Evolutionary conservation across 2,797 vertebrate species (phyloP).

Genomic region (Oreochromis grahami): DNA sequence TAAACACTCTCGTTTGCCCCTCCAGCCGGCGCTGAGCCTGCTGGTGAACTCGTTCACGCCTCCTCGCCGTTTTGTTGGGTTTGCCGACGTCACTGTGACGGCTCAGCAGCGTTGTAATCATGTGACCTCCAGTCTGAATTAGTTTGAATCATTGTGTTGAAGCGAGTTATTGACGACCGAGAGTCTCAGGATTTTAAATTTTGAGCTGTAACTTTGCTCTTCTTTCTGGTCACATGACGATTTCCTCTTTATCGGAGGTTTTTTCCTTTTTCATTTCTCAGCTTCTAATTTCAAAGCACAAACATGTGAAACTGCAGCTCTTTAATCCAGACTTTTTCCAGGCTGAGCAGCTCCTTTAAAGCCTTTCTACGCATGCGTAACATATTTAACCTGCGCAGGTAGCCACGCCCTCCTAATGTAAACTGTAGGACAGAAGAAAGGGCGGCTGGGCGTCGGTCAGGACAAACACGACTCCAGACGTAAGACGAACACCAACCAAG

Average conservation of each 20-base stretch:
- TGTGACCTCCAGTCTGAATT: background rate
- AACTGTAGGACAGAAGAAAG: conserved; percentile 1
- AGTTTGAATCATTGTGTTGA: background rate
- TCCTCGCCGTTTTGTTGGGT: accelerated
- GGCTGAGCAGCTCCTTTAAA: background rate
- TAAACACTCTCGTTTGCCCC: background rate
- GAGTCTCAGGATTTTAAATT: background rate
- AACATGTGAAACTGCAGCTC: background rate
- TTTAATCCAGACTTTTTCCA: background rate
- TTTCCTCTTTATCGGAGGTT: background rate
- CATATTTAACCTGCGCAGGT: background rate
- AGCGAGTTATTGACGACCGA: background rate
- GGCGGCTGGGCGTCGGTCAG: background rate
- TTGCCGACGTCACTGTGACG: background rate
- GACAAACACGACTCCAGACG: background rate
- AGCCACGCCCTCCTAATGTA: conserved; percentile 14
- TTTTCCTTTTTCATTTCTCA: background rate
- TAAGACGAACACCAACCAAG: background rate
- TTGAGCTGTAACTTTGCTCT: background rate
- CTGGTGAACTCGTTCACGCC: background rate
- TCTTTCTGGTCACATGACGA: background rate
- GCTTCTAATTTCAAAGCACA: background rate
- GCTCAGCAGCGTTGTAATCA: background rate
- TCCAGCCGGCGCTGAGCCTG: background rate
- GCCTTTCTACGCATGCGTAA: background rate